Base-by-base conservation (phyloP, 1,140 invertebrate genomes). In the Solenopsis invicta region DNA sequence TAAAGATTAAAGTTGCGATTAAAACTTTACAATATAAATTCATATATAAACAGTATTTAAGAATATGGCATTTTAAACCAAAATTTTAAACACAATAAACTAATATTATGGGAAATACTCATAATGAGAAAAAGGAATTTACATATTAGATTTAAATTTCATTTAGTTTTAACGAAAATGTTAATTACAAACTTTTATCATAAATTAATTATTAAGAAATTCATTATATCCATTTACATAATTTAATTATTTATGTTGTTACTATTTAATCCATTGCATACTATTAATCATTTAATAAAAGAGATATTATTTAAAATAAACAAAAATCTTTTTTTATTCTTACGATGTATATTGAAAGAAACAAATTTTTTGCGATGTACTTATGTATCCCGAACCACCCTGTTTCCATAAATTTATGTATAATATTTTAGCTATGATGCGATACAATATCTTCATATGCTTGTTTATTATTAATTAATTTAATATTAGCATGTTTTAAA, bases 371-470 rank as follows among this genome's bases (percentile, higher is more conserved):
- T 76, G 59, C 84, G 76, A 75, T 87, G 74, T 74, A 86, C n/a
- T n/a, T n/a, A n/a, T 64, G 56, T 90, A 88, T 93, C 92, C 94
- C 94, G 93, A 94, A 94, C 94, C 94, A 95, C 94, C 91, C 91
- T 90, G 77, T 86, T 89, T 80, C 82, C 50, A 81, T 87, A 41
- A 69, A 80, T 54, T n/a, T 52, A 8, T 45, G 5, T 24, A 12
- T 29, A 41, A 80, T 66, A 6, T 12, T 12, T n/a, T 48, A 24
- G 59, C 8, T 29, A 29, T 29, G 41, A 45, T 82, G 34, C 48
- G 29, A 81, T 48, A 45, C n/a, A 2, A 45, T 67, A 72, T 80
- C 5, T 56, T 56, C 24, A n/a, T 45, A 24, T 59, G 72, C 10
- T 52, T 66, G n/a, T 37, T 34, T 16, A 67, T 72, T 59, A 10